phyloP scores from a whole-genome alignment of 2,888 invertebrate species.

The Atethmia centrago region DNA sequence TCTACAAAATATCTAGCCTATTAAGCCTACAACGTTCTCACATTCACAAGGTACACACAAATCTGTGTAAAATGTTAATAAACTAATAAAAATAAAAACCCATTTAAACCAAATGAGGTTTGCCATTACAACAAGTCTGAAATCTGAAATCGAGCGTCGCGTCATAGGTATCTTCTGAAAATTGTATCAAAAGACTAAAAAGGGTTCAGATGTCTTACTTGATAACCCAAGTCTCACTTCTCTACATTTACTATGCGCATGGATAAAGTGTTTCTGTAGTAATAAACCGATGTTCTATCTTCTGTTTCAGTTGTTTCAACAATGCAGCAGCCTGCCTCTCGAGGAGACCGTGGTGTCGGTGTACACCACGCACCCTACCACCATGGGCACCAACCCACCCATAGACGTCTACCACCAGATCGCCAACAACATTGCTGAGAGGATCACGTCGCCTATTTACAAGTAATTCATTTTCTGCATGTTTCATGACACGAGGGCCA shows the following conservation, averaged over 20 bases:
- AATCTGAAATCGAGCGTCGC: too few species aligned
- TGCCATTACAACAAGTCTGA: too few species aligned
- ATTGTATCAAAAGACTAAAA: not conserved
- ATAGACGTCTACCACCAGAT: constrained; percentile 86
- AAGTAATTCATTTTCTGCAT: constrained; percentile 69
- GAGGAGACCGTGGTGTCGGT: constrained; percentile 86
- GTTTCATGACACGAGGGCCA: not conserved
- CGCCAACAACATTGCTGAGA: constrained; percentile 85
- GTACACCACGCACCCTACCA: constrained; percentile 81
- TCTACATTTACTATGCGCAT: too few species aligned
- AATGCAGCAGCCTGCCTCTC: constrained; percentile 72
- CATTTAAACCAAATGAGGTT: too few species aligned
- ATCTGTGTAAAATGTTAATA: too few species aligned
- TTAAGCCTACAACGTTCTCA: too few species aligned
- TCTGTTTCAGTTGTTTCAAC: constrained; percentile 74
- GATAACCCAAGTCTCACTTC: too few species aligned
- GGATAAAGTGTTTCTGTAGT: not conserved
- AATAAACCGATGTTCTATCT: not conserved
- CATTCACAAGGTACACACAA: too few species aligned
- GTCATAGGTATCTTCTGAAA: not conserved
- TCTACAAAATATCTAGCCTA: too few species aligned
- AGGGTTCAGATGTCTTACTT: not conserved
- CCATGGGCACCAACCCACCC: constrained; percentile 67
- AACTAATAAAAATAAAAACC: too few species aligned
- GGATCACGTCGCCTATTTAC: constrained; percentile 86